These are phyloP conservation scores for Cephalopholis sonnerati DNA, from an alignment of 2,113 vertebrate genomes.

Conservation along the genomic window DNA sequence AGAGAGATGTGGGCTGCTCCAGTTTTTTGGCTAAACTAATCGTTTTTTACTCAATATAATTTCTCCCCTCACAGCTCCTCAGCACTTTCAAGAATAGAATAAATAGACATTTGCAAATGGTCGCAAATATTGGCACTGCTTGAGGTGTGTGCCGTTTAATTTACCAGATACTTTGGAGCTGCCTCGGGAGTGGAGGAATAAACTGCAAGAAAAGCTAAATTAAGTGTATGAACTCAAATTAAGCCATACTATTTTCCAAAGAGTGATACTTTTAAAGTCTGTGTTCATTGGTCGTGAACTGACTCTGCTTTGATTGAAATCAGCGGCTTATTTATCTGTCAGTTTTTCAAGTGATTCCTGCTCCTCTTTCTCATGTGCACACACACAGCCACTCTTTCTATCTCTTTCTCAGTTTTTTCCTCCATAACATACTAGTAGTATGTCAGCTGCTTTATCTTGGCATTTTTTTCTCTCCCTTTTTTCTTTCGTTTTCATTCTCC, in stretches of 20 bases:
- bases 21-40: constrained; percentile 59
- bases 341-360: constrained; percentile 29
- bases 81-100: constrained; percentile 72
- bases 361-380: not conserved
- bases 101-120: constrained; percentile 78
- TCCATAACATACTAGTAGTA: constrained; percentile 49
- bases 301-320: constrained; percentile 37
- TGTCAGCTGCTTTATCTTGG: constrained; percentile 58
- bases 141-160: constrained; percentile 70
- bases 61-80: constrained; percentile 56
- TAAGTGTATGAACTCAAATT: constrained; percentile 64
- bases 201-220: constrained; percentile 66
- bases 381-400: not conserved
- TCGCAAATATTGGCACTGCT: constrained; percentile 73
- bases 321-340: constrained; percentile 34
- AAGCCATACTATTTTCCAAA: constrained; percentile 41
- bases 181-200: constrained; percentile 51
- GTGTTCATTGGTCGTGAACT: not conserved
- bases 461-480: constrained; percentile 41
- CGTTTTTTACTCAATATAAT: constrained; percentile 56
- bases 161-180: constrained; percentile 67
- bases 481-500: constrained; percentile 63
- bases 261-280: constrained; percentile 32
- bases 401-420: constrained; percentile 1
- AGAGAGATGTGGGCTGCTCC: constrained; percentile 56